Conservation (phyloP, 2,888 invertebrate genomes). For the Protonemura montana region DNA sequence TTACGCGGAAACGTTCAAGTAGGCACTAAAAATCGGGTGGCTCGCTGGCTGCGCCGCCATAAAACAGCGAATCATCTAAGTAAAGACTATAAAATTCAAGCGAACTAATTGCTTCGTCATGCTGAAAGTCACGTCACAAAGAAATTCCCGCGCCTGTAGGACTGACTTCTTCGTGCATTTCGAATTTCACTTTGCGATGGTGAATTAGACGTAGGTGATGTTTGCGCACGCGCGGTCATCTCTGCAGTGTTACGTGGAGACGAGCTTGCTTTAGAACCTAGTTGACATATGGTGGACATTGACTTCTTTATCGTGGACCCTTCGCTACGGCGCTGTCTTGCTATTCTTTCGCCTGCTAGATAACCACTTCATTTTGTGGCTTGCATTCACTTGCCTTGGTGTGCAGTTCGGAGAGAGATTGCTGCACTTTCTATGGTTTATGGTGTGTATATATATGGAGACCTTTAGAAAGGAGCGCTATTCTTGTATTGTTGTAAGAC, state of each 20-base stretch:
- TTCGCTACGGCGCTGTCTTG: background rate
- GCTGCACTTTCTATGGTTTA: background rate
- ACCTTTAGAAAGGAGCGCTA: background rate
- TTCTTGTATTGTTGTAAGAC: background rate
- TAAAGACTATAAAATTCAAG: background rate
- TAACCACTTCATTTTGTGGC: background rate
- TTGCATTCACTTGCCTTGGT: background rate
- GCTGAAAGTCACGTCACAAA: background rate
- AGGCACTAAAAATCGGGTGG: background rate
- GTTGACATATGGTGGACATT: background rate
- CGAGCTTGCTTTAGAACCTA: background rate
- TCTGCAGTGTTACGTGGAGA: background rate
- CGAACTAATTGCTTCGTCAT: slow-evolving; percentile 12
- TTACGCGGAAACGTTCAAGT: background rate
- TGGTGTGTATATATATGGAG: background rate
- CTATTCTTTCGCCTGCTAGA: background rate
- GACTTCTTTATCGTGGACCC: background rate
- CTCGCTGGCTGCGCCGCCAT: background rate
- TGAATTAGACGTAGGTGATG: background rate
- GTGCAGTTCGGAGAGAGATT: background rate
- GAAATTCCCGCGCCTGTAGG: background rate
- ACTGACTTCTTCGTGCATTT: background rate
- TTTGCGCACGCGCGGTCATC: background rate
- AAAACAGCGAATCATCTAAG: slow-evolving; percentile 7
- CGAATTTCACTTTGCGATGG: background rate